Percentiles rank a stretch among this genome's conserved stretches.
Evolutionary conservation across 2,113 vertebrate species (phyloP).

Genomic region (Ginglymostoma cirratum): DNA sequence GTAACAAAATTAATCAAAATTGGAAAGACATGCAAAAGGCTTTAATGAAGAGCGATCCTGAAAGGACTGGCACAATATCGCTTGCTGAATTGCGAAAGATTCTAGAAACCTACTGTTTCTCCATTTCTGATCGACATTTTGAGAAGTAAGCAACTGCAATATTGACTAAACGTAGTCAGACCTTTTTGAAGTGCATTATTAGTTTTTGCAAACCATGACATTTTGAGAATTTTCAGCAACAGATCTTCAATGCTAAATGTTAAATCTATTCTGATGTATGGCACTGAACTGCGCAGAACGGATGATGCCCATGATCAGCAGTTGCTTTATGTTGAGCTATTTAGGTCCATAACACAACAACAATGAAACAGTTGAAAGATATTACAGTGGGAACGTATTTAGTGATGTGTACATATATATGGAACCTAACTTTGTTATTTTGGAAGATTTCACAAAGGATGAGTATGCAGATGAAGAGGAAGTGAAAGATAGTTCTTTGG

Average conservation of each 20-base stretch:
- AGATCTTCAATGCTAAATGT: not conserved
- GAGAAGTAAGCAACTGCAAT: conserved; percentile 48
- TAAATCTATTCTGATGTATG: not conserved
- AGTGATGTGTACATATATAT: not conserved
- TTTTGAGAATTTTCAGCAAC: not conserved
- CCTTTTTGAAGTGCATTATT: not conserved
- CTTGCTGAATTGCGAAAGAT: conserved; percentile 50
- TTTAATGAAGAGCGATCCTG: conserved; percentile 47
- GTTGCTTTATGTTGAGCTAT: not conserved
- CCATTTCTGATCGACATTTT: conserved; percentile 48
- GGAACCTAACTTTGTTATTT: not conserved
- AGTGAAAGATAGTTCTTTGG: not conserved
- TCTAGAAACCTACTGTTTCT: conserved; percentile 45
- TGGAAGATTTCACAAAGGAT: no score
- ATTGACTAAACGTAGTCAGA: not conserved
- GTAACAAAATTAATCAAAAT: conserved; percentile 45
- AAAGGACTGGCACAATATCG: conserved; percentile 40
- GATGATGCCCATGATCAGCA: not conserved
- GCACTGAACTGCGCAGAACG: not conserved
- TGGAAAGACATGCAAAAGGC: conserved; percentile 43
- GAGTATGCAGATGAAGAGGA: not conserved
- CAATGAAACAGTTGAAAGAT: not conserved
- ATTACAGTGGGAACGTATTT: not conserved
- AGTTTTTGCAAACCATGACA: not conserved
- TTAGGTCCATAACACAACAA: not conserved